Evolutionary conservation across 2,888 invertebrate species (phyloP), one percentile per base, ranked within the genome.

Genomic region (Apodemia duryi): DNA sequence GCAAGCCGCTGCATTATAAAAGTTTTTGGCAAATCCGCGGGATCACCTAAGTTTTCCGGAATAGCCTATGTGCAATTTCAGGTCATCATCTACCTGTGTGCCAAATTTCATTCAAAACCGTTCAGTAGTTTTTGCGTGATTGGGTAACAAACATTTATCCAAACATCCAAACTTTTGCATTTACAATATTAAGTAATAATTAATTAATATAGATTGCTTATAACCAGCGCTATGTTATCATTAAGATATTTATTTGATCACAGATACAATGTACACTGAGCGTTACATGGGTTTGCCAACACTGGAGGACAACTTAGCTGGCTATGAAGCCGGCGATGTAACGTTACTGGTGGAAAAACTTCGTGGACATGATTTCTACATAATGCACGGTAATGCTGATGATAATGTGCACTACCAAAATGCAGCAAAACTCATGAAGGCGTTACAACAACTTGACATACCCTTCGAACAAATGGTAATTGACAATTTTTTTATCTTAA

Each of bases 251-350:
- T 61, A 41, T 38, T 13, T 43, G 43, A 2, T 51, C 52, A 62
- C 75, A 98, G 98, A 98, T 81, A 95, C 98, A 0, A 97, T 98
- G 77, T 99, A 98, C 84, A 98, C 98, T 0, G 98, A 99, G 81
- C 93, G 98, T 10, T 98, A 96, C 84, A 98, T 99, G 98, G 97
- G 97, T 0, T 84, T 95, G 60, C 97, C 97, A 0, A 95, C 94
- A 0, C 78, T 76, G 1, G 93, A 94, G 2, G 97, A 97, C 78
- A 97, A 98, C 82, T 76, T 94, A 46, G 68, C 79, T 0, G 96
- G 95, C 38, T 98, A 98, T 84, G 88, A 94, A 63, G 93, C 92
- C 0, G 95, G 96, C 63, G 96, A 97, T 84, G 94, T 97, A 21
- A 94, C 95, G 0, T 86, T 93, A 32, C 85, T 94, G 7, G 94